phyloP scores from a whole-genome alignment of 1,140 invertebrate genomes.

The Trinorchestia longiramus region DNA sequence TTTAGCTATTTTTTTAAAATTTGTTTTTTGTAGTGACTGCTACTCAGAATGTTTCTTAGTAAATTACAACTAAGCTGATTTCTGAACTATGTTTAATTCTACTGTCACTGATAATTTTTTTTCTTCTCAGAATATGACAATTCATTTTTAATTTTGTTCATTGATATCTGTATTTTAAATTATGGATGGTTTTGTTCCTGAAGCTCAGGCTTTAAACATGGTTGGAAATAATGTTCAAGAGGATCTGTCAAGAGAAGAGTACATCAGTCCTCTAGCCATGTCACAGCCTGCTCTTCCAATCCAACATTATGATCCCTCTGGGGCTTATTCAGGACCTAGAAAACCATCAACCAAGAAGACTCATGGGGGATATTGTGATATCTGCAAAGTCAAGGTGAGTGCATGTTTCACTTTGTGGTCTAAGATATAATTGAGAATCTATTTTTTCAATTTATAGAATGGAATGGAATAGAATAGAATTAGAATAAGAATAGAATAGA shows the following conservation, averaged over 20 bases:
- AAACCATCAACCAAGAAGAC: conserved; percentile 15
- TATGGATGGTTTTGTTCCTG: conserved; percentile 26
- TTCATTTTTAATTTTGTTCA: not conserved
- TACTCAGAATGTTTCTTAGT: too few species aligned
- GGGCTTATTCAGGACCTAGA: not conserved
- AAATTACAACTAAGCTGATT: too few species aligned
- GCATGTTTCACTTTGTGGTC: not conserved
- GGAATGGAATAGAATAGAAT: too few species aligned
- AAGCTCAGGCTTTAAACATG: not conserved
- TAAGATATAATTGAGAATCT: too few species aligned
- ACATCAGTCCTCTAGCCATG: conserved; percentile 1
- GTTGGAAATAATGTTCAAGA: not conserved
- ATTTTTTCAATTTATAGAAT: too few species aligned
- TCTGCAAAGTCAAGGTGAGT: conserved; percentile 31
- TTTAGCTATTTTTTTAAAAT: too few species aligned
- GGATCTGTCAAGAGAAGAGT: not conserved
- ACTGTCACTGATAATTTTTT: too few species aligned
- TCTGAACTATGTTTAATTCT: too few species aligned
- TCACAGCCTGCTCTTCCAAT: conserved; percentile 4
- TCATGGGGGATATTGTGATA: conserved; percentile 33
- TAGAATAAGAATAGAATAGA: too few species aligned
- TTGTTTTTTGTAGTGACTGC: too few species aligned
- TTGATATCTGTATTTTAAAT: not conserved
- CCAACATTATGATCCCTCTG: conserved; percentile 5
- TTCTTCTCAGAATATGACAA: too few species aligned